phyloP scores from a whole-genome alignment of 2,797 vertebrate genomes.

The Florisuga fusca region DNA sequence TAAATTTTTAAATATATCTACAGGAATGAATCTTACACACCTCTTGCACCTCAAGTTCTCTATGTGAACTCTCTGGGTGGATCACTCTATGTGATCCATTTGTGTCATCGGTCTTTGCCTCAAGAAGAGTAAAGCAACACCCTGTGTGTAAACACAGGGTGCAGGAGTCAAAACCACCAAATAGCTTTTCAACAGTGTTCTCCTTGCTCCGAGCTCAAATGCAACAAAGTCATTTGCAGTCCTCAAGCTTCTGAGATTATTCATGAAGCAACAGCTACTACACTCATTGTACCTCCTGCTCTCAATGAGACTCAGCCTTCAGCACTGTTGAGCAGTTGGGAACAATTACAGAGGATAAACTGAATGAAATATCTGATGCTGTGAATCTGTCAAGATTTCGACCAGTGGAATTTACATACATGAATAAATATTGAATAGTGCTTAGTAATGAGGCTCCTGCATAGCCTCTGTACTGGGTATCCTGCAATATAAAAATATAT shows the following conservation, averaged over 20 bases:
- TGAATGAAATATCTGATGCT: constrained; percentile 66
- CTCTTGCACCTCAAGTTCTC: accelerated
- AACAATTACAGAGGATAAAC: constrained; percentile 75
- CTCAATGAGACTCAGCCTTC: constrained; percentile 69
- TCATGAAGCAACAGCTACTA: constrained; percentile 58
- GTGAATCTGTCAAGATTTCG: constrained; percentile 69
- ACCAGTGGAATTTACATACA: constrained; percentile 74
- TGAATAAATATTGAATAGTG: constrained; percentile 70
- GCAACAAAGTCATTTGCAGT: constrained; percentile 50
- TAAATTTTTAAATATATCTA: background rate
- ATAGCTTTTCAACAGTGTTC: background rate
- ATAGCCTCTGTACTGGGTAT: constrained; percentile 17
- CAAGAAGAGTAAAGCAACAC: background rate
- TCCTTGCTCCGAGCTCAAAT: background rate
- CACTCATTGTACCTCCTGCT: constrained; percentile 44
- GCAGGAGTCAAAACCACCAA: background rate
- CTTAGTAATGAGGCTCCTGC: constrained; percentile 41
- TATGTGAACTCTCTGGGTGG: too few relatives aligned
- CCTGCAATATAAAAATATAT: constrained; percentile 50
- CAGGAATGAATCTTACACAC: background rate
- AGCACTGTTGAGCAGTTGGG: constrained; percentile 71
- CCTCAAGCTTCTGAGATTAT: constrained; percentile 55
- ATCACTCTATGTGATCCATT: too few relatives aligned
- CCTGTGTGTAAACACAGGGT: background rate
- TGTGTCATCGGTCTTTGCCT: background rate